Base-by-base conservation (phyloP, 2,888 invertebrate species). In the Oxyscelio sp. region DNA sequence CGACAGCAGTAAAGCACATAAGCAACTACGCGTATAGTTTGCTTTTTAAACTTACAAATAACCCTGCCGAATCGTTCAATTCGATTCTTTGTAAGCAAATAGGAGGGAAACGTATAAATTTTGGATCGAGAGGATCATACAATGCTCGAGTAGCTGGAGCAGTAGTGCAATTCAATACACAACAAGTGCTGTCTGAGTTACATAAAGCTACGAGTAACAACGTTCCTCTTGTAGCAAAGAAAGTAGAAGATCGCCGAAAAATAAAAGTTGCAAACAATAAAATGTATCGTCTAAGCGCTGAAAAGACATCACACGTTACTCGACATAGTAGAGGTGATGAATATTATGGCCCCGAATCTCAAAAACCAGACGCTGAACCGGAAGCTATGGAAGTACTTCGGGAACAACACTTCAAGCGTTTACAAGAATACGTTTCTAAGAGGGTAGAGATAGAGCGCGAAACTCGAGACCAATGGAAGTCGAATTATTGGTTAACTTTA, bases 381-480 rank as follows among this genome's bases (percentile, higher is more conserved):
- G 3, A 27, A 4, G 27, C 6, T 27, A 66, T 83, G 22, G 83
- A 85, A 66, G 27, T 27, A 6, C 27, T 27, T 6, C 27, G 27
- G 27, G 4, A 27, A 27, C 3, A 27, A 4, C 27, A 27, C 6
- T 4, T 27, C 27, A 27, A 27, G 27, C 27, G 27, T 27, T n/a
- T 8, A n/a, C n/a, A n/a, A n/a, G n/a, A n/a, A n/a, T n/a, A n/a
- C n/a, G n/a, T n/a, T n/a, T n/a, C n/a, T n/a, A n/a, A n/a, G n/a
- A n/a, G n/a, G n/a, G n/a, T n/a, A n/a, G n/a, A n/a, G n/a, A n/a
- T n/a, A n/a, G n/a, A n/a, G n/a, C n/a, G n/a, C 22, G 45, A 58
- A 0, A 85, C 80, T 2, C 58, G 50, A 31, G 45, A 21, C 9
- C 85, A 85, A 50, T 50, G 74, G 24, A 38, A 56, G 6, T 74